Evolutionary conservation across 1,140 invertebrate genomes (phyloP), one percentile per base, ranked within the genome.

Genomic region (Sarcophaga bullata): DNA sequence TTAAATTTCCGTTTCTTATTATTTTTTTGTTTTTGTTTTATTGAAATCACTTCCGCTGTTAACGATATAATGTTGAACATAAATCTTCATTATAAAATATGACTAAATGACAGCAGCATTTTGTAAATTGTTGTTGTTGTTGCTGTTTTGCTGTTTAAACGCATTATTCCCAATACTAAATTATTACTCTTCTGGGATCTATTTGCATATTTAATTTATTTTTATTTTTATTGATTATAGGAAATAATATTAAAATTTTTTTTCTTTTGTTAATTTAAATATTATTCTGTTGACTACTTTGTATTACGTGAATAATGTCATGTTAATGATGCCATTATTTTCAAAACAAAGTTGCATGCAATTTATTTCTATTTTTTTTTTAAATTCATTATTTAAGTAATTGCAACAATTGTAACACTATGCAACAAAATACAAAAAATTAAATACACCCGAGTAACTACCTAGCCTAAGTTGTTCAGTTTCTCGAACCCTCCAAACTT

Each of bases 1-100:
- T 19, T 68, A 68, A 68, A 68, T 68, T 68, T 68, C 7, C 62
- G 17, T 68, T 68, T 37, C 25, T 37, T 37, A 1, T 37, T 37
- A 1, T 2, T 37, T 4, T 37, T 37, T 72, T n/a, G n/a, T n/a
- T 72, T 72, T 25, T 25, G 62, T 72, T 78, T 50, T 78, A 78
- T 78, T 78, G 75, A 78, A 78, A 78, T 78, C 75, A 78, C 48
- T 78, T 78, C 75, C 75, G 75, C 50, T 50, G 73, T 49, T 73
- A 11, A 73, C 37, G 73, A n/a, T 78, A 25, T 52, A 19, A 19
- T 78, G 49, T 50, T n/a, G 48, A 5, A 25, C 75, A 78, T 78
- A 78, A 78, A 78, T 78, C 75, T 78, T 78, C 75, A 50, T 78
- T 78, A 78, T 15, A 78, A 78, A 78, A 46, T 37, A 25, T 25